These are phyloP conservation scores for Hemaris fuciformis DNA, from an alignment of 2,888 invertebrate genomes.

Conservation along the genomic window DNA sequence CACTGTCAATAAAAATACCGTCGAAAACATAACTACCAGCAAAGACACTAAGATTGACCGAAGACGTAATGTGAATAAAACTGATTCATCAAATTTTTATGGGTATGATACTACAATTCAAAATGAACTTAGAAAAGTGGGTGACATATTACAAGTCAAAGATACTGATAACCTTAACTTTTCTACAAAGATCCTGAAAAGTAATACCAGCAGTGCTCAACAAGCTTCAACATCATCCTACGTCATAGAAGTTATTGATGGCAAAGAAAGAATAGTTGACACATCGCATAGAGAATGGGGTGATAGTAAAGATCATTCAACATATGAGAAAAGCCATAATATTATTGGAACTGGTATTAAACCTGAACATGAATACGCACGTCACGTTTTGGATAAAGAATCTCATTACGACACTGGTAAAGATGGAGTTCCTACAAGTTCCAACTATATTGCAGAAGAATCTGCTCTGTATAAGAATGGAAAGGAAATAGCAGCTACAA, in stretches of 20 bases:
- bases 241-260: conserved; percentile 83
- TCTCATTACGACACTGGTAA: conserved; percentile 81
- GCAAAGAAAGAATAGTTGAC: conserved; percentile 82
- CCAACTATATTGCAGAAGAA: conserved; percentile 63
- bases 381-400: conserved; percentile 78
- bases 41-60: conserved; percentile 46
- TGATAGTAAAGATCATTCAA: conserved; percentile 71
- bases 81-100: conserved; percentile 73
- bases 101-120: conserved; percentile 72
- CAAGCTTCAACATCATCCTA: conserved; percentile 84
- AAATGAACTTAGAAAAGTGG: conserved; percentile 70
- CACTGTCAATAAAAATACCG: conserved; percentile 38
- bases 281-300: conserved; percentile 82
- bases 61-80: conserved; percentile 55
- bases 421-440: conserved; percentile 76
- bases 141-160: conserved; percentile 65
- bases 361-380: conserved; percentile 80
- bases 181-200: conserved; percentile 77
- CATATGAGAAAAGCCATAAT: conserved; percentile 79
- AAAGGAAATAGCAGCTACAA: conserved; percentile 71
- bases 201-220: conserved; percentile 80
- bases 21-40: conserved; percentile 37
- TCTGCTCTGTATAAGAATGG: conserved; percentile 69
- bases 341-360: conserved; percentile 79
- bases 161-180: conserved; percentile 64